Evolutionary conservation across 2,888 invertebrate species (phyloP), one percentile per base, ranked within the genome.

Genomic region (Blastobasis lacticolella): DNA sequence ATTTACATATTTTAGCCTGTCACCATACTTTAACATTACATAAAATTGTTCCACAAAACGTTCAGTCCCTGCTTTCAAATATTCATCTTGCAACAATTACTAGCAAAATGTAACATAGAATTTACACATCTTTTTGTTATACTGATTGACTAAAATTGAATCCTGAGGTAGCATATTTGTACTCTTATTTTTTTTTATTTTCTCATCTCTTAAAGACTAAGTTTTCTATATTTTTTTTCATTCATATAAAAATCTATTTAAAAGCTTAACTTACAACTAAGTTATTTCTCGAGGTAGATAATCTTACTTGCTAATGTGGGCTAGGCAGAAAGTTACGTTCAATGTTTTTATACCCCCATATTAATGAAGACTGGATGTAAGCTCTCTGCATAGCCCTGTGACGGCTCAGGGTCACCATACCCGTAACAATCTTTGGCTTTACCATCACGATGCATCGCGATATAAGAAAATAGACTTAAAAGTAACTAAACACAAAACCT

Each of bases 381-480:
- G 58, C 58, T 63, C 63, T 60, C 73, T 65, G 73, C 78, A 62
- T 57, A 73, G 75, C 73, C 78, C 64, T 86, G 88, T 88, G 88
- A 88, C 88, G 88, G 88, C 87, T 85, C 84, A 86, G 88, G 88
- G 88, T 86, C 88, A 88, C 88, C 88, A 75, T 88, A 88, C 88
- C 88, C 88, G 88, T 88, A 88, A 82, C 78, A 85, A 86, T 88
- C 88, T 88, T 88, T 88, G 88, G 88, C 87, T 88, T 88, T 81
- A 88, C 88, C 88, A 88, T 88, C 88, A 88, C 88, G 88, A 88
- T 77, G 82, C 73, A 67, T 88, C 87, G 87, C 87, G 87, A 88
- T 79, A 72, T 73, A 69, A 69, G 63, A 69, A 62, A 67, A 69
- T 69, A 42, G 9, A 64, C 58, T 69, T 71, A 73, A 61, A 70